Evolutionary conservation across 2,888 invertebrate species (phyloP), one percentile per base, ranked within the genome.

Genomic region (Autographa gamma): DNA sequence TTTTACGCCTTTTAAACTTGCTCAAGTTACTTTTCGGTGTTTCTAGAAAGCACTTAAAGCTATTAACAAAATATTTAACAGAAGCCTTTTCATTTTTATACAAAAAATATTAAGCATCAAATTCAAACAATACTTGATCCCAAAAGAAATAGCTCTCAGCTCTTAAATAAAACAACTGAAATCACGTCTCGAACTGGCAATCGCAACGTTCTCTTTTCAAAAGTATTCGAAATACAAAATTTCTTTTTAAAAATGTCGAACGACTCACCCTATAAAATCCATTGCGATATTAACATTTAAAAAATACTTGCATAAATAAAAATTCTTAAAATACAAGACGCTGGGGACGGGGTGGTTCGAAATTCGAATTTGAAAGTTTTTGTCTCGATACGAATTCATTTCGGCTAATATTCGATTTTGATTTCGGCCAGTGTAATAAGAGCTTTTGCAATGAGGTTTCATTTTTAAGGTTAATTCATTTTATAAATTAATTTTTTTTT

Each of bases 261-360:
- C 74, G 60, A 62, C 60, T 80, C 83, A 70, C 79, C 83, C 81
- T 74, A 72, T 85, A 83, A 90, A 93, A 94, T 90, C 91, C 93
- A 94, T 94, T 89, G 91, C 86, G 86, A 90, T 90, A 93, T 93
- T 93, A 92, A 88, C 90, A 87, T 91, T 90, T 79, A 89, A 79
- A 89, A 91, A 91, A 93, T 90, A 86, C 84, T 90, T 86, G 88
- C 88, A 89, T 87, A 88, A 91, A 92, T 86, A 87, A 86, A 86
- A 88, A 90, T 83, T 87, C 89, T 85, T 86, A 88, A 92, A 91
- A 92, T 83, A 83, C 84, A 74, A 81, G 86, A 82, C 89, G 84
- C 91, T 79, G 68, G 85, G 90, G 91, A 90, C 85, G 76, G 86
- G 80, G 83, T 78, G 77, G 70, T 81, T 85, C 79, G 74, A 86